Base-by-base conservation (phyloP, 30 jellyfish, hydroid and myxozoan genomes). In the Mastigias papua region DNA sequence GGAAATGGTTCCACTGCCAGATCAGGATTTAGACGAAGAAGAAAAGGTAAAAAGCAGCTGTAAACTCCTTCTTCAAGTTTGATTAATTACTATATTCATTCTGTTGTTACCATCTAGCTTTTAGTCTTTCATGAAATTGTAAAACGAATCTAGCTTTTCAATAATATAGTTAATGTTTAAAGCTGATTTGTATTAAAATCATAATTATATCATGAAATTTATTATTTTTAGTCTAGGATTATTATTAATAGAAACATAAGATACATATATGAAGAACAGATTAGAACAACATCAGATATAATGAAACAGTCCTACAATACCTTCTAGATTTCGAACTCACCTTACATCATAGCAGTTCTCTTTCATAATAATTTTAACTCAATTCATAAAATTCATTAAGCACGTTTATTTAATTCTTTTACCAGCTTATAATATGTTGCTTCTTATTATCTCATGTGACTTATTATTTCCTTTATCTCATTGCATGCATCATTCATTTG, bases 1-100 rank as follows among this genome's bases (percentile, higher is more conserved):
- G 46, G 88, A 60, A 27, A 22, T 71, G 88, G 75, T 85, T 29
- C 29, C 75, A 28, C 5, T 73, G 48, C 63, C 51, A 25, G 63
- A 37, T 26, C 70, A 73, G 28, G 33, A 72, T 46, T 30, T 54
- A 27, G 83, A 65, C 30, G 86, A 61, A 19, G 82, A 74, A 27
- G 94, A 85, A 73, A 73, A 58, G 84, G 94, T 85, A 21, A 54
- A 21, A 15, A 42, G 13, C n/a, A n/a, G n/a, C n/a, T n/a, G n/a
- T n/a, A n/a, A n/a, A n/a, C n/a, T n/a, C n/a, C n/a, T n/a, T n/a
- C n/a, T n/a, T n/a, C n/a, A n/a, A n/a, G n/a, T n/a, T n/a, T n/a
- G n/a, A 42, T 42, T 42, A 42, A 4, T 42, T 0, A 0, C 7
- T 42, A 42, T 42, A 4, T 4, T 15, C 0, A 31, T 79, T 60